phyloP scores from a whole-genome alignment of 1,140 invertebrate genomes.

The Proctacanthus coquilletti region DNA sequence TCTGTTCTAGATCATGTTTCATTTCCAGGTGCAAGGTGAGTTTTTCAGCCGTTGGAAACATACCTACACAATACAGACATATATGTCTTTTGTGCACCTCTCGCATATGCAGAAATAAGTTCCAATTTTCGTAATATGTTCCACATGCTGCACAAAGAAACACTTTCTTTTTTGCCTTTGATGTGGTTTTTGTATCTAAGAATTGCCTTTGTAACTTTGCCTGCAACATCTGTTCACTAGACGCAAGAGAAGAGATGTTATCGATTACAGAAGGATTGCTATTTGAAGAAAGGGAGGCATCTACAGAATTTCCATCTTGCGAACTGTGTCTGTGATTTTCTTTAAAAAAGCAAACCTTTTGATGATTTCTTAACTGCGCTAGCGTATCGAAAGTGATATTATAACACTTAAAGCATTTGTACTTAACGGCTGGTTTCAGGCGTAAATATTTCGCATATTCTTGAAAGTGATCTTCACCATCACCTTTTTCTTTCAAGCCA shows the following conservation, averaged over 20 bases:
- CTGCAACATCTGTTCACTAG: too few relatives aligned
- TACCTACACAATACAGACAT: slow-evolving; percentile 60
- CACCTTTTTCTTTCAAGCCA: not conserved
- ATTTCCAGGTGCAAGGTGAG: slow-evolving; percentile 53
- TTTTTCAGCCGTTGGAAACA: slow-evolving; percentile 62
- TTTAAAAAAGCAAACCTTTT: slow-evolving; percentile 36
- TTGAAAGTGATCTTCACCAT: not conserved
- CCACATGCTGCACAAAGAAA: slow-evolving; percentile 61
- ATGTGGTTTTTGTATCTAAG: slow-evolving; percentile 30
- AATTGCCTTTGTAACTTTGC: not conserved
- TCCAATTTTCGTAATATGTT: slow-evolving; percentile 69
- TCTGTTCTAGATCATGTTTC: slow-evolving; percentile 56
- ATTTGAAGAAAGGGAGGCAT: not conserved
- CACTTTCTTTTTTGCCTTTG: slow-evolving; percentile 52
- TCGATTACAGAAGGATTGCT: not conserved
- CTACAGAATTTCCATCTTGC: not conserved
- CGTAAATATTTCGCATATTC: slow-evolving; percentile 57
- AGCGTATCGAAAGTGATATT: slow-evolving; percentile 41
- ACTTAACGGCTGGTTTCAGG: slow-evolving; percentile 44
- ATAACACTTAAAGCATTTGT: slow-evolving; percentile 49
- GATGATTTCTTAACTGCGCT: slow-evolving; percentile 42
- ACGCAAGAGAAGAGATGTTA: too few relatives aligned
- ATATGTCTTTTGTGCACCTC: slow-evolving; percentile 60
- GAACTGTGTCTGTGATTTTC: slow-evolving; percentile 18
- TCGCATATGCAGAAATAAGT: slow-evolving; percentile 64